Evolutionary conservation across 1,140 invertebrate genomes (phyloP).

Genomic region (Pararge aegeria): DNA sequence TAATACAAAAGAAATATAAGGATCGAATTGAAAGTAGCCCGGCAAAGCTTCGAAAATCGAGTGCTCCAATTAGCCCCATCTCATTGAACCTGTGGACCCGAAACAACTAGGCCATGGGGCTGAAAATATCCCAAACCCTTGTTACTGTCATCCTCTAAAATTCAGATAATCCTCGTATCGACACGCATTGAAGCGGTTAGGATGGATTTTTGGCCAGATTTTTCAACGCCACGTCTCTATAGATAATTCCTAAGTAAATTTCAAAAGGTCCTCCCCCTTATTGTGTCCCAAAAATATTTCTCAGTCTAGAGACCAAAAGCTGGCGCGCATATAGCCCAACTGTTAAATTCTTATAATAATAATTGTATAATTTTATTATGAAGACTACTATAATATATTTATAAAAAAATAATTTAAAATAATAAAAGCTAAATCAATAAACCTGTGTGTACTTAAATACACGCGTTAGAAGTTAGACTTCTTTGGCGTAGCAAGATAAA

Average conservation of each 20-base stretch:
- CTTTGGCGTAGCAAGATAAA: no score
- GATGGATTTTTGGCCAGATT: constrained; percentile 26
- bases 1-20: background rate
- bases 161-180: constrained; percentile 52
- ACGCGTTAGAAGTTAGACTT: no score
- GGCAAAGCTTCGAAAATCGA: constrained; percentile 32
- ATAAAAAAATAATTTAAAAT: no score
- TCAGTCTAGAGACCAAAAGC: no score
- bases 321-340: no score
- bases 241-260: background rate
- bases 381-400: no score
- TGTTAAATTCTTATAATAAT: no score
- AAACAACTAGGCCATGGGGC: constrained; percentile 38
- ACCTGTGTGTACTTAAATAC: no score
- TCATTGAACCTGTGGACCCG: constrained; percentile 23
- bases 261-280: no score
- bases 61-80: constrained; percentile 45
- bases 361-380: no score
- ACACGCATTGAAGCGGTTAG: constrained; percentile 49
- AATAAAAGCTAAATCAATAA: no score
- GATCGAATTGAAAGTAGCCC: background rate
- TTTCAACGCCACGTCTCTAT: background rate
- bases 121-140: constrained; percentile 50
- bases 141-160: constrained; percentile 56
- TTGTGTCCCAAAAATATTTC: no score